Percentiles rank a stretch among this genome's conserved stretches.
Conservation (phyloP, 2,888 invertebrate species). For the Caradrina kadenii region DNA sequence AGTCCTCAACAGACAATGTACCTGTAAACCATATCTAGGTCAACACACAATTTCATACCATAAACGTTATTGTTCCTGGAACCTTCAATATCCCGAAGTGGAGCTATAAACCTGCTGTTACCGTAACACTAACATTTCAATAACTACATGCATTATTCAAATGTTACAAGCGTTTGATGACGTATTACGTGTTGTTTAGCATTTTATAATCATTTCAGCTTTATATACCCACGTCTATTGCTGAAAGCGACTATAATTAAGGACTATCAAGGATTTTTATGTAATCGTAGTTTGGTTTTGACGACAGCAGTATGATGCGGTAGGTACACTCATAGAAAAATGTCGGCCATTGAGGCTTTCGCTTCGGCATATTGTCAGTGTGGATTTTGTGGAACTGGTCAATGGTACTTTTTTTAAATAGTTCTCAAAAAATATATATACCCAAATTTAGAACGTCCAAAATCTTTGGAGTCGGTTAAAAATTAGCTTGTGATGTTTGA, state of each 20-base stretch:
- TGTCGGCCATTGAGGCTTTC: no score
- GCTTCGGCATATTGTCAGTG: no score
- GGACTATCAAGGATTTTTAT: not conserved
- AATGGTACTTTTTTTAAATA: no score
- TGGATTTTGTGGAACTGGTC: no score
- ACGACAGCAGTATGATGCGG: no score
- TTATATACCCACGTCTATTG: not conserved
- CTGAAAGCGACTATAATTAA: not conserved
- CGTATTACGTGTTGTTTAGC: not conserved
- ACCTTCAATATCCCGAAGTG: slow-evolving; percentile 48
- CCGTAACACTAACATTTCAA: slow-evolving; percentile 9
- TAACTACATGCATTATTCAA: slow-evolving; percentile 39
- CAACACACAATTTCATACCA: slow-evolving; percentile 36
- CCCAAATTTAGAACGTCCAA: no score
- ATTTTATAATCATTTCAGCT: not conserved
- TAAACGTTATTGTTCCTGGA: slow-evolving; percentile 45
- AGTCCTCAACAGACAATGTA: not conserved
- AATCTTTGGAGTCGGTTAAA: no score
- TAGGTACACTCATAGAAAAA: no score
- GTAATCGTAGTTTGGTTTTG: not conserved
- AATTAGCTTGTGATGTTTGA: not conserved
- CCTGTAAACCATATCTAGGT: slow-evolving; percentile 36
- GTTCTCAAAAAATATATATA: no score
- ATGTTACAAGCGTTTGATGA: slow-evolving; percentile 14
- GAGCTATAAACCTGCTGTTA: slow-evolving; percentile 28